Evolutionary conservation across 92 coral and sea anemone species (phyloP).

Genomic region (Diadumene lineata): DNA sequence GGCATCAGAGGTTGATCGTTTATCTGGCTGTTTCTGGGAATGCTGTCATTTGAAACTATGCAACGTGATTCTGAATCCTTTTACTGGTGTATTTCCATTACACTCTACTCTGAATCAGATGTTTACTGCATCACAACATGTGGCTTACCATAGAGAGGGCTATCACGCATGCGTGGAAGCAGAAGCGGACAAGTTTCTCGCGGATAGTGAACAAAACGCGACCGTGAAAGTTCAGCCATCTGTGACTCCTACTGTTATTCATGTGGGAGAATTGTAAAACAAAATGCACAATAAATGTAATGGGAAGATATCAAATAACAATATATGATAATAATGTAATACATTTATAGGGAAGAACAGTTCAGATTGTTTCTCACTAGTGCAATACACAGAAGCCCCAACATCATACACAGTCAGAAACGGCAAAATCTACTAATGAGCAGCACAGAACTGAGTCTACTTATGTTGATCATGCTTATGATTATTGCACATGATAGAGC

Average conservation of each 20-base stretch:
- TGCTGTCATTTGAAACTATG: slow-evolving; percentile 70
- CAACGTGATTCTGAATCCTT: slow-evolving; percentile 19
- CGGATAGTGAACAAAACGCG: background rate
- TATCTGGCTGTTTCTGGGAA: slow-evolving; percentile 81
- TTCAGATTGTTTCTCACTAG: too few species aligned
- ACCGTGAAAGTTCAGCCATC: background rate
- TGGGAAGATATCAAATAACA: too few species aligned
- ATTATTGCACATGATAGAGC: too few species aligned
- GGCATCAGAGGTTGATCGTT: slow-evolving; percentile 72
- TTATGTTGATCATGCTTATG: too few species aligned
- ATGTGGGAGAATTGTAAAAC: background rate
- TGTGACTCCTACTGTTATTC: background rate
- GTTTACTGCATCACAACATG: slow-evolving; percentile 71
- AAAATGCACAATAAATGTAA: too few species aligned
- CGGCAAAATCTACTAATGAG: too few species aligned
- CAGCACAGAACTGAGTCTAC: too few species aligned
- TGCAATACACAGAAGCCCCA: too few species aligned
- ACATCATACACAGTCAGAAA: too few species aligned
- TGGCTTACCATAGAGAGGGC: slow-evolving; percentile 89
- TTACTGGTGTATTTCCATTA: slow-evolving; percentile 67
- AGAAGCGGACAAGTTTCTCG: slow-evolving; percentile 51
- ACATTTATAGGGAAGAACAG: too few species aligned
- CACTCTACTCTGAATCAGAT: slow-evolving; percentile 79
- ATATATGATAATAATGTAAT: too few species aligned
- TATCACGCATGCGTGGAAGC: slow-evolving; percentile 90